Percentiles rank a stretch among this genome's conserved stretches.
phyloP scores from a whole-genome alignment of 2,113 vertebrate genomes.

The Leptobrachium ailaonicum region DNA sequence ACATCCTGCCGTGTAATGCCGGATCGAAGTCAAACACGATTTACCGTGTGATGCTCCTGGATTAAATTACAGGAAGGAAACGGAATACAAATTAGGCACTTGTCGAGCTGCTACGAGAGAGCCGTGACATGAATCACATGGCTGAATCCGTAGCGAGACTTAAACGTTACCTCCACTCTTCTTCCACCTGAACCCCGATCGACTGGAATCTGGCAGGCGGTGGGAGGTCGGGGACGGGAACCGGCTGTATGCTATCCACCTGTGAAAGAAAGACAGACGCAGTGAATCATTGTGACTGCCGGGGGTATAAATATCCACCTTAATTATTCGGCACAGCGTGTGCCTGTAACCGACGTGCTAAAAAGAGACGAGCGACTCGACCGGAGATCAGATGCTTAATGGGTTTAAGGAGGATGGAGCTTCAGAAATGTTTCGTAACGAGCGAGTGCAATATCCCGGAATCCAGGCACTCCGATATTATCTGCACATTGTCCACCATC shows the following conservation, averaged over 20 bases:
- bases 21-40: too few relatives aligned
- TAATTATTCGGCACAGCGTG: not conserved
- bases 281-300: not conserved
- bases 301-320: not conserved
- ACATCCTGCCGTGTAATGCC: too few relatives aligned
- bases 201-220: slow-evolving; percentile 95
- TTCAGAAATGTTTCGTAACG: not conserved
- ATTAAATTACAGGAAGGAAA: too few relatives aligned
- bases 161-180: slow-evolving; percentile 93
- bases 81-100: too few relatives aligned
- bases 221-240: slow-evolving; percentile 88
- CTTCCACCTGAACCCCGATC: slow-evolving; percentile 98
- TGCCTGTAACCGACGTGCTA: not conserved
- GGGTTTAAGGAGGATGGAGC: not conserved
- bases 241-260: slow-evolving; percentile 97
- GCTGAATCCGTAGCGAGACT: not conserved
- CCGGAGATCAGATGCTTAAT: not conserved
- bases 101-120: too few relatives aligned
- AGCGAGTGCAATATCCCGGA: not conserved
- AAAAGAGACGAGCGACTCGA: not conserved
- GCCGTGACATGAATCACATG: too few relatives aligned
- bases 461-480: too few relatives aligned
- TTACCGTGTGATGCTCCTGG: too few relatives aligned
- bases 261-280: slow-evolving; percentile 50
- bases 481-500: too few relatives aligned